Evolutionary conservation across 2,113 vertebrate species (phyloP), one percentile per base, ranked within the genome.

Genomic region (Acrocephalus arundinaceus): DNA sequence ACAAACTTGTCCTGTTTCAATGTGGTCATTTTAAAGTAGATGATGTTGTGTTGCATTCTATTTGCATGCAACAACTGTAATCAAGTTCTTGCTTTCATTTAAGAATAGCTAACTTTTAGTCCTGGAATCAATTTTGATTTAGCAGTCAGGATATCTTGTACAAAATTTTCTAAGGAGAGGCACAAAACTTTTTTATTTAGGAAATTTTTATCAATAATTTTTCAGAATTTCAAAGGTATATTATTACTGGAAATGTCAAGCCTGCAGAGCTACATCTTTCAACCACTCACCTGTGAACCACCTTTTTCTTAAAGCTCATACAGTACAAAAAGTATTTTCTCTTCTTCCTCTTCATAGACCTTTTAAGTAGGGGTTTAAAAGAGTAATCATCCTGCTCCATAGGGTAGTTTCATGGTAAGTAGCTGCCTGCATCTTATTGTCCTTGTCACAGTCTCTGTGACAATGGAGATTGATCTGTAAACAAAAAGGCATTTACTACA

Each of bases 161-260:
- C 7, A 82, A n/a, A 91, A 83, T 85, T 83, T 78, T 94, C 91
- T 31, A 54, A 83, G 79, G 63, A 82, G 35, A 83, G 28, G 83
- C 39, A 87, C 8, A 88, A 83, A 91, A 66, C 63, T 75, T 91
- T 82, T 59, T 67, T 78, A 88, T 79, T 93, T 90, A 80, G 48
- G 39, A 90, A 90, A 85, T 35, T 95, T 86, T 95, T 80, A 87
- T 91, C 81, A 89, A 55, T 89, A 37, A 48, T 82, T 92, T 39
- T 79, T 72, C 67, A 77, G 58, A 83, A 85, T 94, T 94, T 87
- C 27, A 71, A 80, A 73, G 71, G 10, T 49, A 31, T 93, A 80
- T 87, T 83, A 67, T 66, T 71, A 51, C n/a, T 80, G 59, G 15
- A 68, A 93, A 24, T 45, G 63, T 85, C 82, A 94, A 70, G 55